Percentiles rank a stretch among this genome's conserved stretches.
These are phyloP conservation scores for Corynorhinus townsendii DNA, from an alignment of 2,113 vertebrate genomes.

Conservation along the genomic window DNA sequence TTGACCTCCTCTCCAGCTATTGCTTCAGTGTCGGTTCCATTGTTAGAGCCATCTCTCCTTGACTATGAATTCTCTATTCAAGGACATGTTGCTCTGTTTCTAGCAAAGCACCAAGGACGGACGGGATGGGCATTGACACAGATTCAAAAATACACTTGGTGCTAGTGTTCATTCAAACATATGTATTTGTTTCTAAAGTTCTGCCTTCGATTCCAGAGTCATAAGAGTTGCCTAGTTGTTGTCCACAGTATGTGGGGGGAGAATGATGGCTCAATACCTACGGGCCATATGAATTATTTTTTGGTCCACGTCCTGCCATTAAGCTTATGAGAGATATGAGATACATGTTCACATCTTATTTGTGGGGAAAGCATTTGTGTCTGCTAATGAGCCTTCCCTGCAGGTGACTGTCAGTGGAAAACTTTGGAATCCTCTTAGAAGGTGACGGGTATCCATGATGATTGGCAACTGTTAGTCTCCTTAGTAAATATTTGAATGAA, in stretches of 20 bases:
- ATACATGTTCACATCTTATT: background rate
- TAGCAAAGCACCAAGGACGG: background rate
- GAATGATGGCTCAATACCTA: background rate
- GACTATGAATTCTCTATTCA: conserved; percentile 11
- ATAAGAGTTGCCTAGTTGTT: background rate
- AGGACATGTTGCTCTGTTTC: background rate
- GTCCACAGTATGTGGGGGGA: background rate
- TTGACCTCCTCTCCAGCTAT: conserved; percentile 37
- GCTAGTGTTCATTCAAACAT: background rate
- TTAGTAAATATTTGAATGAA: background rate
- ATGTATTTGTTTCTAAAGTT: background rate
- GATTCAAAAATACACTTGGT: background rate
- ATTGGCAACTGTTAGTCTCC: background rate
- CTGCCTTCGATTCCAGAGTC: background rate
- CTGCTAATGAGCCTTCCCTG: background rate
- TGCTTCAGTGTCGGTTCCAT: background rate
- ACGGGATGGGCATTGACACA: background rate
- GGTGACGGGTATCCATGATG: background rate
- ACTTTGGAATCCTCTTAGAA: background rate
- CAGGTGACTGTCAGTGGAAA: background rate
- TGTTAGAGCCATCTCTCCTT: background rate
- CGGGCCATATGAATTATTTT: background rate
- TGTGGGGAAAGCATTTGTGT: background rate
- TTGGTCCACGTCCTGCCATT: background rate
- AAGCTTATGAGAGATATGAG: background rate